Evolutionary conservation across 2,113 vertebrate genomes (phyloP).

Genomic region (Chauna torquata): DNA sequence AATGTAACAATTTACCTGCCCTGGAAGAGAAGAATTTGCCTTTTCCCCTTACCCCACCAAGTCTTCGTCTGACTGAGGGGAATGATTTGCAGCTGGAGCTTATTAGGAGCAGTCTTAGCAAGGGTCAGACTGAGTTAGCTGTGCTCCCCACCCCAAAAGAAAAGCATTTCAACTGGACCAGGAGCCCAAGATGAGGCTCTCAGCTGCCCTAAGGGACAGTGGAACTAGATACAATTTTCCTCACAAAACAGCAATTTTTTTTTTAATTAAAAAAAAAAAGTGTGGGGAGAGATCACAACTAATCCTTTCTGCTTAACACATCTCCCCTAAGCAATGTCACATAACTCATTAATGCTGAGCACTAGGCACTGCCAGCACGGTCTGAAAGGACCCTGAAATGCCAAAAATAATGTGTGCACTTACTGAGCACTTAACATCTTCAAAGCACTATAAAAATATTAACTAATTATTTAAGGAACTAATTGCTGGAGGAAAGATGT

Average conservation of each 20-base stretch:
- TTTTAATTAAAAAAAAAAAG: neutral
- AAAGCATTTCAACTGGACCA: neutral
- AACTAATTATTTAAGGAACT: slow-evolving; percentile 22
- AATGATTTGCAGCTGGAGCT: neutral
- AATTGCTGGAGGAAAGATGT: slow-evolving; percentile 3
- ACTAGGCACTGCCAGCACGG: neutral
- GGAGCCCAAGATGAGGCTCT: neutral
- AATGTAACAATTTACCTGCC: neutral
- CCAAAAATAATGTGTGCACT: neutral
- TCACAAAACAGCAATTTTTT: neutral
- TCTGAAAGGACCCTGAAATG: neutral
- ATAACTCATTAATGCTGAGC: neutral
- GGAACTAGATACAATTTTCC: neutral
- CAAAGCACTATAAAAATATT: neutral
- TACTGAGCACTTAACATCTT: neutral
- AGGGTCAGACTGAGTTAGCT: neutral
- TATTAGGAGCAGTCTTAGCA: neutral
- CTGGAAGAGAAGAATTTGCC: neutral
- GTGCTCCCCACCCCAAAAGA: neutral
- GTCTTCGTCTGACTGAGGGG: neutral
- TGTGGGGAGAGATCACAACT: neutral
- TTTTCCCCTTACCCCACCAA: neutral
- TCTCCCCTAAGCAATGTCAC: neutral
- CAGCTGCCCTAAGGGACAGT: neutral
- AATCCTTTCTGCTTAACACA: neutral